These are phyloP conservation scores for Platycheirus albimanus DNA, from an alignment of 2,888 invertebrate species.

Conservation along the genomic window DNA sequence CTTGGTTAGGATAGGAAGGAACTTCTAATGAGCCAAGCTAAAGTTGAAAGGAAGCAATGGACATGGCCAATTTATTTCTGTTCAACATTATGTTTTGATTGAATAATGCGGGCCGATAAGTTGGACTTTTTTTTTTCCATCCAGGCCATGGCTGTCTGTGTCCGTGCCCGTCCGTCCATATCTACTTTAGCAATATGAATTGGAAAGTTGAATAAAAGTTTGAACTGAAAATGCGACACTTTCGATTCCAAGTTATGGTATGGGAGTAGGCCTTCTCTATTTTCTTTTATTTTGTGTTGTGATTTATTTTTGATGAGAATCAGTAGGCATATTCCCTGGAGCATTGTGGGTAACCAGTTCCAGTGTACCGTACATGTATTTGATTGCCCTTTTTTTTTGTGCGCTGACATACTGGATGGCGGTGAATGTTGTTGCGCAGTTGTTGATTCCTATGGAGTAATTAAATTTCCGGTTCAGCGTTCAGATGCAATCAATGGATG, in stretches of 20 bases:
- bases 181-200: conserved; percentile 7
- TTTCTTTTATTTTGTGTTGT: conserved; percentile 24
- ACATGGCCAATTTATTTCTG: conserved; percentile 63
- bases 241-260: conserved; percentile 47
- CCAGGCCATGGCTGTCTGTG: neutral
- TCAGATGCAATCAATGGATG: conserved; percentile 68
- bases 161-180: neutral
- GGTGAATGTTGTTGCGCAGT: conserved; percentile 60
- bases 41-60: conserved; percentile 60
- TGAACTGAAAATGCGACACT: conserved; percentile 62
- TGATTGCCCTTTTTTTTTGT: conserved; percentile 35
- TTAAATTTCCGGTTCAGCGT: conserved; percentile 70
- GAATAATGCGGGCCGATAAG: conserved; percentile 55
- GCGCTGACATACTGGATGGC: conserved; percentile 54
- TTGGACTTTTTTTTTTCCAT: neutral
- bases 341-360: conserved; percentile 24
- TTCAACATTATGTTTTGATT: conserved; percentile 56
- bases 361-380: too few relatives aligned
- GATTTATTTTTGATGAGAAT: conserved; percentile 67
- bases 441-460: conserved; percentile 42
- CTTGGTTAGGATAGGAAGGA: conserved; percentile 54
- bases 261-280: conserved; percentile 25
- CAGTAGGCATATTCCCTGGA: conserved; percentile 44
- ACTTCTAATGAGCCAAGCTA: conserved; percentile 55
- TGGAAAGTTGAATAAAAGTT: conserved; percentile 42